A percentile compares a stretch with the other conserved stretches of the same genome.
Evolutionary conservation across 2,113 vertebrate genomes (phyloP).

Genomic region (Harpagus bidentatus): DNA sequence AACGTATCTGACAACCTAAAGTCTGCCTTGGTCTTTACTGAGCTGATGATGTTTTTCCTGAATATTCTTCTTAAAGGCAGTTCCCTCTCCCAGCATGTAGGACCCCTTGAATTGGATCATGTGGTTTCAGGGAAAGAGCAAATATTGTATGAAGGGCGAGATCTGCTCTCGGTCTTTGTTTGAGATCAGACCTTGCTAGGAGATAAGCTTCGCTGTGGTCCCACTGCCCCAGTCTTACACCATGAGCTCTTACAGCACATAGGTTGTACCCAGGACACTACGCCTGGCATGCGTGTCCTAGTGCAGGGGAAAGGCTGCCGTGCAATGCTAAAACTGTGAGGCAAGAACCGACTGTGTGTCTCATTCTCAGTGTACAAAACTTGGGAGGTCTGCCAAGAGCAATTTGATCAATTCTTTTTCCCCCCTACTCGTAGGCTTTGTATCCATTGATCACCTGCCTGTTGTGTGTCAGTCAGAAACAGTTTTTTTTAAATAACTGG

Average conservation of each 20-base stretch:
- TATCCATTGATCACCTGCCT: conserved; percentile 98
- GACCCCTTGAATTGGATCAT: not conserved
- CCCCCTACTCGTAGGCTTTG: conserved; percentile 80
- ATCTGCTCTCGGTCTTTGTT: not conserved
- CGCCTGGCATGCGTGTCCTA: fast-evolving
- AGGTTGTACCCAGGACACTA: not conserved
- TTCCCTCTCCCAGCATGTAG: not conserved
- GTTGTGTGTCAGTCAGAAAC: conserved; percentile 99
- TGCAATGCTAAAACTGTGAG: not conserved
- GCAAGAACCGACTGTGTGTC: not conserved
- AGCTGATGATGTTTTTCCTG: not conserved
- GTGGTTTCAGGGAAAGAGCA: not conserved
- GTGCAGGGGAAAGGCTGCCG: not conserved
- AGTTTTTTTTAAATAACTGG: conserved; percentile 99
- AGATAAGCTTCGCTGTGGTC: not conserved
- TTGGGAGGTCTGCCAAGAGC: not conserved
- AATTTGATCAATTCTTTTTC: conserved; percentile 62
- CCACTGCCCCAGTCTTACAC: not conserved
- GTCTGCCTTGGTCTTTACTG: not conserved
- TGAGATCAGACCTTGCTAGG: not conserved
- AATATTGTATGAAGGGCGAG: not conserved
- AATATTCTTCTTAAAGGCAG: not conserved
- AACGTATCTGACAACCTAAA: not conserved
- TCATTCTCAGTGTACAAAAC: not conserved
- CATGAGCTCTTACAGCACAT: not conserved